These are phyloP conservation scores for Sisyra nigra DNA, from an alignment of 2,888 invertebrate genomes.

Conservation along the genomic window DNA sequence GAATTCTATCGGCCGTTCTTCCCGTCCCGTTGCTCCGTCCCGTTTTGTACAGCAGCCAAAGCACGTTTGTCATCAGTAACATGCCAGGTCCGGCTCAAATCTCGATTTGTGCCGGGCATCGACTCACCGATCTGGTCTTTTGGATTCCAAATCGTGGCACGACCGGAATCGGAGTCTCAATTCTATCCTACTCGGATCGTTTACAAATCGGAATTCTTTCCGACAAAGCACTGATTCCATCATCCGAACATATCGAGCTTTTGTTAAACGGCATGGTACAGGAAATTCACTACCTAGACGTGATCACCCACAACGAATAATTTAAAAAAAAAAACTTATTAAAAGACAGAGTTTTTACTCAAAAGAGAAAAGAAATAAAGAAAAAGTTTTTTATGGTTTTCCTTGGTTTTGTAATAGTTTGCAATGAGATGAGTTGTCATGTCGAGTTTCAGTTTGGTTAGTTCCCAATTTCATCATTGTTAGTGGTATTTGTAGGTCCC, in stretches of 20 bases:
- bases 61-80: background rate
- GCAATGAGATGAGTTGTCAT: too few relatives aligned
- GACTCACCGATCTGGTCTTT: background rate
- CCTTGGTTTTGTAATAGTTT: too few relatives aligned
- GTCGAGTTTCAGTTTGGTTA: background rate
- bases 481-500: background rate
- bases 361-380: too few relatives aligned
- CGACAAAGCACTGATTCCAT: background rate
- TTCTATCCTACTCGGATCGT: background rate
- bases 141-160: conserved; percentile 4
- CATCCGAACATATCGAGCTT: background rate
- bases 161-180: conserved; percentile 1
- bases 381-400: too few relatives aligned
- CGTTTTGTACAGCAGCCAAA: background rate
- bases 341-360: background rate
- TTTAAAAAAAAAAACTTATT: background rate
- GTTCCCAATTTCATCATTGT: background rate
- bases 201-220: conserved; percentile 1
- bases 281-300: background rate
- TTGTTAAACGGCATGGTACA: background rate
- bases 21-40: background rate
- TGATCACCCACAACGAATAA: background rate
- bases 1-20: background rate
- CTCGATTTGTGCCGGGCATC: background rate
- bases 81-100: conserved; percentile 2